Conservation (phyloP, 2,113 vertebrate genomes). For the Megaleporinus macrocephalus region DNA sequence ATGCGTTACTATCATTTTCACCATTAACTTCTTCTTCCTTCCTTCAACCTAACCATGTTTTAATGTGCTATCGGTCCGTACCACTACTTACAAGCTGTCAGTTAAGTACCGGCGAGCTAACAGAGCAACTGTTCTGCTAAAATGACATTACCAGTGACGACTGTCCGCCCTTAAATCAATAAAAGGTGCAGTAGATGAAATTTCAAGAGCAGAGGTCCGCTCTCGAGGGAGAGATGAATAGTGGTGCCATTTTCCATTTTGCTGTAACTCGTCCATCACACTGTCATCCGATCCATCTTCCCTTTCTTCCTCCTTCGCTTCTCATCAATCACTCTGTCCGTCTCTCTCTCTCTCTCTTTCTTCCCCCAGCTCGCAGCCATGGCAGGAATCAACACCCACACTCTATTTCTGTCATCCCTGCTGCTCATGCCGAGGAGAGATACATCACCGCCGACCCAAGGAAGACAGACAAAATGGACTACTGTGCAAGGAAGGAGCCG, state of each 20-base stretch:
- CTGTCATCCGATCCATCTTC: conserved; percentile 60
- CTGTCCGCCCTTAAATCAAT: conserved; percentile 36
- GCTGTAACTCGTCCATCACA: conserved; percentile 55
- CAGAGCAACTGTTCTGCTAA: conserved; percentile 29
- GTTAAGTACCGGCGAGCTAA: conserved; percentile 28
- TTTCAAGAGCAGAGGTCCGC: conserved; percentile 44
- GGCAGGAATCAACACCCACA: conserved; percentile 53
- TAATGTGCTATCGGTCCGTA: conserved; percentile 25
- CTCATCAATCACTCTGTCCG: conserved; percentile 59
- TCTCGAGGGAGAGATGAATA: conserved; percentile 55
- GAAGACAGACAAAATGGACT: conserved; percentile 28
- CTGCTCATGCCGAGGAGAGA: conserved; percentile 37
- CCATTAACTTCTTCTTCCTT: neutral
- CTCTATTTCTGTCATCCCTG: conserved; percentile 52
- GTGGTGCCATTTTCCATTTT: conserved; percentile 54
- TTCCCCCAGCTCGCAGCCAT: conserved; percentile 40
- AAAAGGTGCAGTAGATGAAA: conserved; percentile 45
- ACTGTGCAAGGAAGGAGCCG: neutral
- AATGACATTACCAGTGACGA: conserved; percentile 33
- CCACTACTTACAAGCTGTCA: conserved; percentile 48
- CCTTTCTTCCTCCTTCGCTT: conserved; percentile 47
- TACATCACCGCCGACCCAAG: conserved; percentile 27
- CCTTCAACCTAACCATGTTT: neutral
- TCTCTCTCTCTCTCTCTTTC: conserved; percentile 23
- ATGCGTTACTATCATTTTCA: neutral